Percentiles rank a stretch among this genome's conserved stretches.
These are phyloP conservation scores for Daubentonia madagascariensis DNA, from an alignment of 2,113 vertebrate species.

Conservation along the genomic window DNA sequence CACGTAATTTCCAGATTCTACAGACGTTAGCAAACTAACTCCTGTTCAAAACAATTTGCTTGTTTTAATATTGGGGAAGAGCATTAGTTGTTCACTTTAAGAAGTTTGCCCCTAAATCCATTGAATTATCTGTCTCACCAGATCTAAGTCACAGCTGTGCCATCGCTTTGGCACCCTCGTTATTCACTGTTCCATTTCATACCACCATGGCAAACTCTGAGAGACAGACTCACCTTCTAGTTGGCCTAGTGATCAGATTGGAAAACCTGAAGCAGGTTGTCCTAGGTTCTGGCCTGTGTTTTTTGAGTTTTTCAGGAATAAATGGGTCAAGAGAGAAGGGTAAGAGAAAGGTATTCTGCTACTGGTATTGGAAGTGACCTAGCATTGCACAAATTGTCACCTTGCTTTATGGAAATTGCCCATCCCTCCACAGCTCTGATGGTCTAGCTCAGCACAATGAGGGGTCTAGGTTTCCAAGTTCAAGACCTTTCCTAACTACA, in stretches of 20 bases:
- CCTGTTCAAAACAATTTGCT: background rate
- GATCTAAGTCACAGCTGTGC: background rate
- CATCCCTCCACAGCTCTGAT: background rate
- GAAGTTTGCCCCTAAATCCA: background rate
- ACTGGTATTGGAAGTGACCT: background rate
- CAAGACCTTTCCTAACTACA: background rate
- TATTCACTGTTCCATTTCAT: background rate
- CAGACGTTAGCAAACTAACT: background rate
- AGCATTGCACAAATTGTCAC: accelerated
- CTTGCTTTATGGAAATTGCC: background rate
- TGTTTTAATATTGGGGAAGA: background rate
- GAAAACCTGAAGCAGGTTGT: background rate
- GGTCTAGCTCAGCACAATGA: background rate
- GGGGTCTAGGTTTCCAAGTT: background rate
- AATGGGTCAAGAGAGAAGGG: background rate
- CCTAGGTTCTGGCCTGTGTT: background rate
- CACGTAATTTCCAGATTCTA: background rate
- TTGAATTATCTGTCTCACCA: background rate
- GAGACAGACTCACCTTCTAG: background rate
- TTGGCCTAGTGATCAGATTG: background rate
- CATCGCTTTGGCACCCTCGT: background rate
- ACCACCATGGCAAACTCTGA: background rate
- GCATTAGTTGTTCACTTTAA: background rate
- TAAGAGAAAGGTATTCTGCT: background rate
- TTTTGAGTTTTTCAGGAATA: background rate